phyloP scores from a whole-genome alignment of 2,888 invertebrate species.

The Halictus quadricinctus region DNA sequence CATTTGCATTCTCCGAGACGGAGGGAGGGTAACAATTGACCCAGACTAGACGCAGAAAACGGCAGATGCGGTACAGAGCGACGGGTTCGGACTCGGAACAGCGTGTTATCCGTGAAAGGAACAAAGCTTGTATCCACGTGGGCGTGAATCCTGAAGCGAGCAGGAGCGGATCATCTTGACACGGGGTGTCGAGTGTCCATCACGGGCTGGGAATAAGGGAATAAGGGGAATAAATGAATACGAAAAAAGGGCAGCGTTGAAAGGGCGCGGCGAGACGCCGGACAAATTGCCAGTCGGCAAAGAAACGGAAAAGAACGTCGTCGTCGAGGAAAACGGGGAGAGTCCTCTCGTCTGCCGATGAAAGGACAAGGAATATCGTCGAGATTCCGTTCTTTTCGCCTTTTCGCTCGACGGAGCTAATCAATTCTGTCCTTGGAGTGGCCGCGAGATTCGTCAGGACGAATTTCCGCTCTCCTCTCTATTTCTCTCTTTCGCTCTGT shows the following conservation, averaged over 20 bases:
- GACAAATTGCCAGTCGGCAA: conserved; percentile 58
- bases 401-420: conserved; percentile 61
- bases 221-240: conserved; percentile 49
- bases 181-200: background rate
- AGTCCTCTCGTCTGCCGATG: conserved; percentile 34
- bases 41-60: background rate
- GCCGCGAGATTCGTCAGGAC: conserved; percentile 20
- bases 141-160: background rate
- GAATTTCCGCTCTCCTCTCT: background rate
- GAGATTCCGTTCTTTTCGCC: conserved; percentile 29
- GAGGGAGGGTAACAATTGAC: background rate
- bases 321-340: background rate
- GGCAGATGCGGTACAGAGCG: background rate
- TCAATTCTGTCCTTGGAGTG: conserved; percentile 60
- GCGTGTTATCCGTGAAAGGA: background rate
- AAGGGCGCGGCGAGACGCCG: conserved; percentile 26
- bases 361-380: conserved; percentile 49
- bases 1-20: background rate
- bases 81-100: background rate
- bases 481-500: background rate
- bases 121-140: background rate
- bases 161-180: background rate
- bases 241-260: conserved; percentile 25
- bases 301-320: background rate
- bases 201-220: background rate